Conservation (phyloP, 2,113 vertebrate genomes). For the human region DNA sequence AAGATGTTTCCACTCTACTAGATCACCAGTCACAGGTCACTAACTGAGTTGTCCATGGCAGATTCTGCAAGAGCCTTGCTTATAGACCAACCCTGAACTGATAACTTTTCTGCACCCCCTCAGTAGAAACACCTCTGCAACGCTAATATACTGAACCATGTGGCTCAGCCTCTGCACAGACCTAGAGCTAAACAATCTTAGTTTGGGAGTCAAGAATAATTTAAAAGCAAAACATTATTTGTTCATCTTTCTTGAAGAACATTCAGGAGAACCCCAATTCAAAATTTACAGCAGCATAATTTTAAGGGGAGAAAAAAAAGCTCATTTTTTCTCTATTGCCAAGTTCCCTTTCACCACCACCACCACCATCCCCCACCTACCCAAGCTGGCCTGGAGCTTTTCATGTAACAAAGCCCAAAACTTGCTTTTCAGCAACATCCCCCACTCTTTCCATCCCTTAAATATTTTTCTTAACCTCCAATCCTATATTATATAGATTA, state of each 20-base stretch:
- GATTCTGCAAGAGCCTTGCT: neutral
- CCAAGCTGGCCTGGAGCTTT: neutral
- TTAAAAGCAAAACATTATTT: neutral
- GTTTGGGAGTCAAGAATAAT: neutral
- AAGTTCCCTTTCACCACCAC: neutral
- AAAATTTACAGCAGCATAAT: neutral
- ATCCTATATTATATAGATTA: neutral
- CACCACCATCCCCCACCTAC: too few relatives aligned
- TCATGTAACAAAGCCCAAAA: neutral
- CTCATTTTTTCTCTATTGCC: neutral
- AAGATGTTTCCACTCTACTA: neutral
- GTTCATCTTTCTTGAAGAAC: neutral
- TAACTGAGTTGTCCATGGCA: neutral
- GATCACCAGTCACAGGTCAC: neutral
- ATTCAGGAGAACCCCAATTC: neutral
- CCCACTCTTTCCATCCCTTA: neutral
- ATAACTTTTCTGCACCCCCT: neutral
- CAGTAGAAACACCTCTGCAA: neutral
- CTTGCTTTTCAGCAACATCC: neutral
- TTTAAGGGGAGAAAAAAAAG: neutral
- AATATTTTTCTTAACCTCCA: neutral
- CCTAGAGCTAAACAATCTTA: neutral
- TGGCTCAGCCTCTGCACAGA: neutral
- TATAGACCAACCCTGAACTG: neutral
- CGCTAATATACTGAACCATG: neutral